phyloP scores from a whole-genome alignment of 2,113 vertebrate species.

The Gobius niger region DNA sequence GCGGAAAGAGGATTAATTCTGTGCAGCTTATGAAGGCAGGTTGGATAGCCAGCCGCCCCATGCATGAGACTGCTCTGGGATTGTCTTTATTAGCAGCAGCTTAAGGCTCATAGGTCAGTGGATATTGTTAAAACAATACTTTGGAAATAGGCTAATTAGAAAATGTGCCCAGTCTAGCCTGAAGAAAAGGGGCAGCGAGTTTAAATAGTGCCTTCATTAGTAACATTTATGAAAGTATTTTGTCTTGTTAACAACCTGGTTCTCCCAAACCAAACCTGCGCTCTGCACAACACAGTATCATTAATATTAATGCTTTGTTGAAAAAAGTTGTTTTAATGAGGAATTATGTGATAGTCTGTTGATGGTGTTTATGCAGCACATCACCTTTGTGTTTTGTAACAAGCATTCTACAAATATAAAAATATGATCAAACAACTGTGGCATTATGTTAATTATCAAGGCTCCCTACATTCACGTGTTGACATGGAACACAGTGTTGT shows the following conservation, averaged over 20 bases:
- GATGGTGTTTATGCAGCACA: neutral
- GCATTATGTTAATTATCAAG: neutral
- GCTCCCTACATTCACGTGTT: neutral
- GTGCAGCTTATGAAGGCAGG: conserved; percentile 64
- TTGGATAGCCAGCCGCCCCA: conserved; percentile 61
- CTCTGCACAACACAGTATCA: neutral
- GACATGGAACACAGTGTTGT: neutral
- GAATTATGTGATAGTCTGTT: neutral
- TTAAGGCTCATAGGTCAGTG: conserved; percentile 64
- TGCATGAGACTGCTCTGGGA: conserved; percentile 52
- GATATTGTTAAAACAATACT: conserved; percentile 64
- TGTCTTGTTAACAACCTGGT: conserved; percentile 5
- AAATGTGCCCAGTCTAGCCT: conserved; percentile 34
- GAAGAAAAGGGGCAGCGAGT: conserved; percentile 2
- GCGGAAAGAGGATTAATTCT: conserved; percentile 49
- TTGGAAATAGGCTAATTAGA: conserved; percentile 53
- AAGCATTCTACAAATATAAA: neutral
- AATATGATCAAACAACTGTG: neutral
- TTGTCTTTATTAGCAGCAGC: conserved; percentile 64
- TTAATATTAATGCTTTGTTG: conserved; percentile 11
- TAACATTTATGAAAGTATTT: conserved; percentile 11
- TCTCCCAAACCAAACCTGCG: neutral
- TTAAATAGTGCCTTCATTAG: conserved; percentile 1
- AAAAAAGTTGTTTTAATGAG: conserved; percentile 8
- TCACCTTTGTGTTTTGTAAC: conserved; percentile 6